A percentile compares a stretch with the other conserved stretches of the same genome.
phyloP scores from a whole-genome alignment of 1,140 invertebrate genomes.

The Contarinia nasturtii region DNA sequence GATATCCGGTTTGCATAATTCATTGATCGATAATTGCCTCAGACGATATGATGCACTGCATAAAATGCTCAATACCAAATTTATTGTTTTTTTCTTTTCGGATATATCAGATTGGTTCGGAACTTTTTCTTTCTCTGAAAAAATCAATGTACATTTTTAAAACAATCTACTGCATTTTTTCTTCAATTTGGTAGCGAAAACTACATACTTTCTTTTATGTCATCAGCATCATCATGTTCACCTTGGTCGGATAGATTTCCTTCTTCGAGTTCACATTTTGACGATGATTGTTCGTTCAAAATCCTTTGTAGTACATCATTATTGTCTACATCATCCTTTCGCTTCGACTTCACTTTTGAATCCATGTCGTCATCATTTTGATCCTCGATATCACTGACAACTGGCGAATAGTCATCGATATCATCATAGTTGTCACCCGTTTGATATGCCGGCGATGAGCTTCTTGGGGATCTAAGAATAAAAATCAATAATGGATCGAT shows the following conservation, averaged over 20 bases:
- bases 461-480: neutral
- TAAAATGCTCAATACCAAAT: neutral
- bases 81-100: neutral
- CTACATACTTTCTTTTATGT: no score
- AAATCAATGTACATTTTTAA: neutral
- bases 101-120: neutral
- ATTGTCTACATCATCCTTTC: no score
- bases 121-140: neutral
- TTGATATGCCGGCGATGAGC: neutral
- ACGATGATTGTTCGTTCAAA: no score
- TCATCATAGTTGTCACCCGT: constrained; percentile 5
- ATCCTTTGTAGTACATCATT: no score
- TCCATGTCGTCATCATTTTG: constrained; percentile 14
- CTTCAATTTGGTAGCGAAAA: no score
- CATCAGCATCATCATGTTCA: no score
- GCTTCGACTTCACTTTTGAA: constrained; percentile 5
- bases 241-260: no score
- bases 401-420: constrained; percentile 22
- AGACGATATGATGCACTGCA: neutral
- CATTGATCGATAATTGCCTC: neutral
- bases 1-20: constrained; percentile 18
- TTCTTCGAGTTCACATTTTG: no score
- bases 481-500: neutral
- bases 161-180: no score
- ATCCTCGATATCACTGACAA: constrained; percentile 20